These are phyloP conservation scores for Pelecanoides urinatrix DNA, from an alignment of 2,113 vertebrate species.

Conservation along the genomic window DNA sequence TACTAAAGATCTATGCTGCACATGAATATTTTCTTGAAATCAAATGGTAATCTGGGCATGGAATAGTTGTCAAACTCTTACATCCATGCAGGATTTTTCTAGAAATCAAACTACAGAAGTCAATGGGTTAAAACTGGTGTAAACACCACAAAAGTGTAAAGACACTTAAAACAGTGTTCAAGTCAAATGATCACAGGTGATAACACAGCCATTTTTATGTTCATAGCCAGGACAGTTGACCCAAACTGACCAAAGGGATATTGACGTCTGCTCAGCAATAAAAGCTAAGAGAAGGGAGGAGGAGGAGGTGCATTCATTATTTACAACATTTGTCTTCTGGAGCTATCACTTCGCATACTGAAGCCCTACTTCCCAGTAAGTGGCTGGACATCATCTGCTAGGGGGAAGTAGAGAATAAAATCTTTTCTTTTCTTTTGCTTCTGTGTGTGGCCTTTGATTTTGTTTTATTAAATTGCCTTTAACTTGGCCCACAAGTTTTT, in stretches of 20 bases:
- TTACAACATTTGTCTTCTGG: neutral
- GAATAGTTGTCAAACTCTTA: neutral
- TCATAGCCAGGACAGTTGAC: too few species aligned
- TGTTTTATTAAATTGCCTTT: neutral
- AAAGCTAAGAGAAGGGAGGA: neutral
- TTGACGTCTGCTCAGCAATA: neutral
- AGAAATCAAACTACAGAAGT: neutral
- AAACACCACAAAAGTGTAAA: neutral
- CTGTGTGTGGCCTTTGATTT: rapidly evolving
- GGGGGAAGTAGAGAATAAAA: neutral
- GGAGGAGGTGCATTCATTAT: neutral
- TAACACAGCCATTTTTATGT: too few species aligned
- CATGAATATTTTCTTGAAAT: neutral
- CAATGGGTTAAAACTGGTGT: neutral
- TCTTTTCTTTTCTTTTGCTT: neutral
- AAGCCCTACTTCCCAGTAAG: neutral
- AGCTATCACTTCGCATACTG: rapidly evolving
- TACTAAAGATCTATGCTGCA: neutral
- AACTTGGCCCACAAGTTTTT: rapidly evolving
- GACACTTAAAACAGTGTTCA: neutral
- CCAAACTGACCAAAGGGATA: too few species aligned
- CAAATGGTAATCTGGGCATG: too few species aligned
- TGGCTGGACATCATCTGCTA: rapidly evolving
- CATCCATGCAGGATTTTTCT: neutral
- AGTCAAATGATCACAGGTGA: too few species aligned